Evolutionary conservation across 2,797 vertebrate genomes (phyloP).

Genomic region (Semaprochilodus insignis): DNA sequence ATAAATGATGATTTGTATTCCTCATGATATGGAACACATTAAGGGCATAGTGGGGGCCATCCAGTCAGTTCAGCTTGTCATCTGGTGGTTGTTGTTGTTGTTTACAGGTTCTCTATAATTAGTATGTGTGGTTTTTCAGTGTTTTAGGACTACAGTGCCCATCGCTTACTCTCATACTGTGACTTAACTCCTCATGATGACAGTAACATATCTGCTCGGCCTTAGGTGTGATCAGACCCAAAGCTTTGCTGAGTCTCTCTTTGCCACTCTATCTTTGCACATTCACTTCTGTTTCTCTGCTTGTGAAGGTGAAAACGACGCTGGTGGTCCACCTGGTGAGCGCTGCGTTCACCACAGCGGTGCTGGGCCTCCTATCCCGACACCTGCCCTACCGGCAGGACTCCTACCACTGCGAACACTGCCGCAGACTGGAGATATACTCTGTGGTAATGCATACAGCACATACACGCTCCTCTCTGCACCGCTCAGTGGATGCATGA

Average conservation of each 20-base stretch:
- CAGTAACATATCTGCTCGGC: not conserved
- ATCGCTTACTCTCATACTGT: too few species aligned
- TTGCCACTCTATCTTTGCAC: too few species aligned
- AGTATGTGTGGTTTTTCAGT: not conserved
- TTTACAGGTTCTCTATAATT: too few species aligned
- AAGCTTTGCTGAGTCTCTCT: too few species aligned
- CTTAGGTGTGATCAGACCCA: not conserved
- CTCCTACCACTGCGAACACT: slow-evolving; percentile 85
- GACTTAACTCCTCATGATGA: not conserved
- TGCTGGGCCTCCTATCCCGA: slow-evolving; percentile 82
- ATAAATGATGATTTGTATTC: too few species aligned
- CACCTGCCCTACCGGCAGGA: slow-evolving; percentile 84
- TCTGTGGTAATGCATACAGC: slow-evolving; percentile 74
- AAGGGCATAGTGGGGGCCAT: too few species aligned
- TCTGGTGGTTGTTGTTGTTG: too few species aligned
- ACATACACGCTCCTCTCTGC: not conserved
- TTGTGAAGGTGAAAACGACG: slow-evolving; percentile 75
- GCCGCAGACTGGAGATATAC: slow-evolving; percentile 76
- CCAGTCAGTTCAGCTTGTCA: too few species aligned
- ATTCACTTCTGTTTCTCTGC: not conserved
- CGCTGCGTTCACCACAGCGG: slow-evolving; percentile 78
- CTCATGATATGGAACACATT: too few species aligned
- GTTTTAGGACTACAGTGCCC: too few species aligned
- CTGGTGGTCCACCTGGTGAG: slow-evolving; percentile 82
- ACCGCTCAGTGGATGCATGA: not conserved